Conservation (phyloP, 2,113 vertebrate species). For the Carlito syrichta region DNA sequence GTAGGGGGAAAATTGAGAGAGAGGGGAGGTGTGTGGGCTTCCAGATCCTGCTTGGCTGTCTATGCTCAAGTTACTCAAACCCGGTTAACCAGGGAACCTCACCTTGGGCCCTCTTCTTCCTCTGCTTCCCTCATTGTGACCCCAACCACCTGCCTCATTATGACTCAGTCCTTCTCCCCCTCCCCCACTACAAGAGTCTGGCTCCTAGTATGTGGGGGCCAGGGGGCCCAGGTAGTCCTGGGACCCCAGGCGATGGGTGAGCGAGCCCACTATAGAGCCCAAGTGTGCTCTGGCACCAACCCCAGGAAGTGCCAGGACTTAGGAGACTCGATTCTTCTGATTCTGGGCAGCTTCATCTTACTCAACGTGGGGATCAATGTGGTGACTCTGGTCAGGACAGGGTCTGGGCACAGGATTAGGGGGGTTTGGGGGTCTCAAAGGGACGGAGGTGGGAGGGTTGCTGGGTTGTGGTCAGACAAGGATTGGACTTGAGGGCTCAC, state of each 20-base stretch:
- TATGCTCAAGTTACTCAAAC: neutral
- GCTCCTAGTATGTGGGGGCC: constrained; percentile 25
- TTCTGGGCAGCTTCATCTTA: constrained; percentile 71
- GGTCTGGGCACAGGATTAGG: constrained; percentile 8
- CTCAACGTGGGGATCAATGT: constrained; percentile 73
- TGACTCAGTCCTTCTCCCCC: constrained; percentile 42
- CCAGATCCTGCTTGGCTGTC: neutral
- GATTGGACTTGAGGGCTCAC: neutral
- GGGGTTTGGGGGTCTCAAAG: neutral
- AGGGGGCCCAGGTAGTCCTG: constrained; percentile 63
- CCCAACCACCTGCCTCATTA: constrained; percentile 13
- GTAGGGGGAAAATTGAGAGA: rapidly evolving
- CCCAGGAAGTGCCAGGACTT: constrained; percentile 71
- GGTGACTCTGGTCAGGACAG: constrained; percentile 72
- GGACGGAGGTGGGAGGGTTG: neutral
- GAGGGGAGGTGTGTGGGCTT: neutral
- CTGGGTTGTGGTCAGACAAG: neutral
- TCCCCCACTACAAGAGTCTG: constrained; percentile 31
- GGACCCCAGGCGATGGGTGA: constrained; percentile 64
- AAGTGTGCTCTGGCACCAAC: constrained; percentile 55
- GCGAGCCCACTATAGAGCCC: neutral
- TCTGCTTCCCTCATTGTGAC: constrained; percentile 53
- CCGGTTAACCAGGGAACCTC: neutral
- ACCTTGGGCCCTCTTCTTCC: neutral
- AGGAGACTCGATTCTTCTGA: constrained; percentile 72